Percentiles rank a stretch among this genome's conserved stretches.
Evolutionary conservation across 2,797 vertebrate species (phyloP).

Genomic region (Balearica regulorum): DNA sequence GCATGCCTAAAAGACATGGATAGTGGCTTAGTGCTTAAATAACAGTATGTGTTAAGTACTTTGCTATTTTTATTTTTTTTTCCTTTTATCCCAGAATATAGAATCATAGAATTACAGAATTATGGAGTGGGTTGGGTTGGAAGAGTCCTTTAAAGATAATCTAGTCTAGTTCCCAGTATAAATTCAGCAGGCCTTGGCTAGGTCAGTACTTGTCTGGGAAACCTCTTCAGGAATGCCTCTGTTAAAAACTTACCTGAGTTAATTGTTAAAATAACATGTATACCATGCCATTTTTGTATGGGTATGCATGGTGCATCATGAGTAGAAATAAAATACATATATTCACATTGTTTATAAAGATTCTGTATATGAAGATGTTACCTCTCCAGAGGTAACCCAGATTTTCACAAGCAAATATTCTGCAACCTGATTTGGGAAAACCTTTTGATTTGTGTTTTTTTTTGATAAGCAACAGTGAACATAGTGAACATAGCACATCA

Average conservation of each 20-base stretch:
- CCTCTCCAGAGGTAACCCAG: background rate
- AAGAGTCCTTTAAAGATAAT: background rate
- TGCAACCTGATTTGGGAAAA: background rate
- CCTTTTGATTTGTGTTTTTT: background rate
- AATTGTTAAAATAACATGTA: background rate
- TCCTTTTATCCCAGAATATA: background rate
- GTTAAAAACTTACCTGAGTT: background rate
- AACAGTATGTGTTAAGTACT: background rate
- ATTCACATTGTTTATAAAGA: background rate
- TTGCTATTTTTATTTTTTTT: background rate
- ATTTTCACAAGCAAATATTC: background rate
- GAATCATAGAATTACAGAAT: background rate
- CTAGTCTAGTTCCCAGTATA: background rate
- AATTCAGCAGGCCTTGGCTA: background rate
- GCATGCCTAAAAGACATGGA: background rate
- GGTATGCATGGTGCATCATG: background rate
- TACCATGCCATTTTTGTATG: background rate
- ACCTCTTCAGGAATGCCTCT: background rate
- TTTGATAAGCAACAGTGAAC: background rate
- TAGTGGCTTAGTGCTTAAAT: background rate
- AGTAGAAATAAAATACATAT: background rate
- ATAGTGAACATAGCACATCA: accelerated
- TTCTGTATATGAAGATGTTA: background rate
- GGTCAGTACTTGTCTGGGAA: background rate
- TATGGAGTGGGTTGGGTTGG: background rate